A percentile compares a stretch with the other conserved stretches of the same genome.
These are phyloP conservation scores for Parthenolecanium corni DNA, from an alignment of 2,888 invertebrate genomes.

Conservation along the genomic window DNA sequence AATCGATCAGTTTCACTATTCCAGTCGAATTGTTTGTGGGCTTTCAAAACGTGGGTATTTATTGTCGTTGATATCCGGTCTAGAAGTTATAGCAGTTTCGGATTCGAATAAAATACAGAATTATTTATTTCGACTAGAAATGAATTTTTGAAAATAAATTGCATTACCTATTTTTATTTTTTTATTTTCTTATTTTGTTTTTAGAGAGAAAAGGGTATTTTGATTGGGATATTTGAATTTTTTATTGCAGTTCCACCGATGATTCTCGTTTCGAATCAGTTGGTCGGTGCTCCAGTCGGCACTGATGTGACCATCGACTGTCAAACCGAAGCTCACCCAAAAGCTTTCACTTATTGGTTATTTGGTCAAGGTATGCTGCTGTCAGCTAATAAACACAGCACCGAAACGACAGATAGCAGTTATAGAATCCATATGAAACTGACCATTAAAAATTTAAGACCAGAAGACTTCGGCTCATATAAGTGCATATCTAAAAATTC, in stretches of 20 bases:
- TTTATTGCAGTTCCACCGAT: constrained; percentile 69
- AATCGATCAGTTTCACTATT: too few species aligned
- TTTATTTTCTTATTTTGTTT: too few species aligned
- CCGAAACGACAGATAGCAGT: constrained; percentile 70
- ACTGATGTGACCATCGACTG: constrained; percentile 88
- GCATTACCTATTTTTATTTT: too few species aligned
- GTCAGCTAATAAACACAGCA: constrained; percentile 80
- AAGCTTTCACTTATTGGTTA: constrained; percentile 87
- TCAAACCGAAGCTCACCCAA: constrained; percentile 82
- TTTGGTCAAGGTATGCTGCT: constrained; percentile 52
- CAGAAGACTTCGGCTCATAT: constrained; percentile 80
- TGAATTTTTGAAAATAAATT: too few species aligned
- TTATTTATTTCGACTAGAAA: too few species aligned
- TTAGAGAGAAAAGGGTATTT: background rate
- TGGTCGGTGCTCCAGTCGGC: constrained; percentile 80
- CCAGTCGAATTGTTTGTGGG: too few species aligned
- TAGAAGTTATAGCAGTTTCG: too few species aligned
- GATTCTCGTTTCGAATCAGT: constrained; percentile 89
- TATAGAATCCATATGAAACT: constrained; percentile 83
- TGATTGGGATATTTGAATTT: constrained; percentile 15
- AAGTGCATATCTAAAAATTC: constrained; percentile 89
- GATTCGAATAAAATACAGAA: too few species aligned
- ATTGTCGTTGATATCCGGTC: too few species aligned
- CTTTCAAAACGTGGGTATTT: too few species aligned
- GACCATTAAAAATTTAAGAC: constrained; percentile 70